Conservation (phyloP, 2,797 vertebrate species). For the Simalia tracyae region DNA sequence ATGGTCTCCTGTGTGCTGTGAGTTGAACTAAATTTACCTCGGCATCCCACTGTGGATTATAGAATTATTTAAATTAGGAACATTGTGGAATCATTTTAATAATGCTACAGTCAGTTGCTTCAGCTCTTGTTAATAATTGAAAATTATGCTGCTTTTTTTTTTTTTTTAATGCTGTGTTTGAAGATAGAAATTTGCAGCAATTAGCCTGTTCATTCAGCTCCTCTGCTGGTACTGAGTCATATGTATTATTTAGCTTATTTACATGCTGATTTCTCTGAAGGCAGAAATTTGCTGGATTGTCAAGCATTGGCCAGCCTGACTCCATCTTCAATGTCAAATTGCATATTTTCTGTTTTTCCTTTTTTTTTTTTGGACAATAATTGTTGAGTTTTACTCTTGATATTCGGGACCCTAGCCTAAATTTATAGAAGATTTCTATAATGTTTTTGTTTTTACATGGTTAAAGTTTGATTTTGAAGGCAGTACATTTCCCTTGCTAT, state of each 20-base stretch:
- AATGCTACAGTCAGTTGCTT: slow-evolving; percentile 9
- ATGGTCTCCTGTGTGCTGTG: neutral
- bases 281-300: neutral
- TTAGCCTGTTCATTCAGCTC: neutral
- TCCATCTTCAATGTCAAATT: neutral
- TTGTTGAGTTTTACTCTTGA: neutral
- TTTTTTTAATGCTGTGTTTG: neutral
- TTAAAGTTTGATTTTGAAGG: neutral
- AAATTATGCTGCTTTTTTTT: neutral
- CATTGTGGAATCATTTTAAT: slow-evolving; percentile 13
- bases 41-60: neutral
- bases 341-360: neutral
- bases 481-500: neutral
- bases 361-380: neutral
- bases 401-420: neutral
- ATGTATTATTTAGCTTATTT: neutral
- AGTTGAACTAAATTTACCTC: neutral
- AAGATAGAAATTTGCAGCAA: neutral
- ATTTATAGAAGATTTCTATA: neutral
- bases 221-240: neutral
- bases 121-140: slow-evolving; percentile 23
- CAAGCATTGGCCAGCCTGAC: neutral
- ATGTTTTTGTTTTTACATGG: no score
- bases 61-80: slow-evolving; percentile 6
- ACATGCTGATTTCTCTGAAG: neutral